Evolutionary conservation across 2,113 vertebrate genomes (phyloP).

Genomic region (Rhinoptilus africanus): DNA sequence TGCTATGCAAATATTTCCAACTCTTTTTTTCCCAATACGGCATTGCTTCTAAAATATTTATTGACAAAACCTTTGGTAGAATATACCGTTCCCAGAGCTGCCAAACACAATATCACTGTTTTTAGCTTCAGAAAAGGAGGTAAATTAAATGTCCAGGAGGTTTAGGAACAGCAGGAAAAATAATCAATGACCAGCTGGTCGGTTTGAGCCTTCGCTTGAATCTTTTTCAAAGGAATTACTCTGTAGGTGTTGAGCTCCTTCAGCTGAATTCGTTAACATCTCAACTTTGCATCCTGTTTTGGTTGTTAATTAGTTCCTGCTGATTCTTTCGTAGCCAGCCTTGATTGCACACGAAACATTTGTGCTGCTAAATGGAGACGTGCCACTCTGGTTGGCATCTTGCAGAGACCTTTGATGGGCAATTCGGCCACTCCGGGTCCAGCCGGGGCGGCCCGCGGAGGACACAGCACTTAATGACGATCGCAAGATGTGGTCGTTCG

Average conservation of each 20-base stretch:
- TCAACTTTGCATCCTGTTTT: neutral
- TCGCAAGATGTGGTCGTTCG: rapidly evolving
- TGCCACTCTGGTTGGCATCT: neutral
- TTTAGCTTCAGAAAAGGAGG: neutral
- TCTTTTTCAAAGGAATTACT: neutral
- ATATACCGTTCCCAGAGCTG: neutral
- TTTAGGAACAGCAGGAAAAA: neutral
- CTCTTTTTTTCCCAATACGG: neutral
- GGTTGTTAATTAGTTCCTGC: constrained; percentile 12
- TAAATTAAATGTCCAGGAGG: neutral
- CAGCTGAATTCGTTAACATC: neutral
- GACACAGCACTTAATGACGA: rapidly evolving
- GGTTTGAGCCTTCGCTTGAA: neutral
- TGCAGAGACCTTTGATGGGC: neutral
- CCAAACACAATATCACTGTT: neutral
- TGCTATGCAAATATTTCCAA: neutral
- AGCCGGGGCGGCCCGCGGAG: neutral
- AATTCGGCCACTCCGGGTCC: rapidly evolving
- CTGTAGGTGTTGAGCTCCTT: neutral
- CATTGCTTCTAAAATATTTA: neutral
- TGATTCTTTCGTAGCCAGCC: neutral
- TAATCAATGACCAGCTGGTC: neutral
- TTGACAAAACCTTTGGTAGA: neutral
- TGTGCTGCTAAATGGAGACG: neutral
- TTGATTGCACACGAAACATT: neutral